Evolutionary conservation across 2,888 invertebrate genomes (phyloP).

Genomic region (Thymelicus lineola): DNA sequence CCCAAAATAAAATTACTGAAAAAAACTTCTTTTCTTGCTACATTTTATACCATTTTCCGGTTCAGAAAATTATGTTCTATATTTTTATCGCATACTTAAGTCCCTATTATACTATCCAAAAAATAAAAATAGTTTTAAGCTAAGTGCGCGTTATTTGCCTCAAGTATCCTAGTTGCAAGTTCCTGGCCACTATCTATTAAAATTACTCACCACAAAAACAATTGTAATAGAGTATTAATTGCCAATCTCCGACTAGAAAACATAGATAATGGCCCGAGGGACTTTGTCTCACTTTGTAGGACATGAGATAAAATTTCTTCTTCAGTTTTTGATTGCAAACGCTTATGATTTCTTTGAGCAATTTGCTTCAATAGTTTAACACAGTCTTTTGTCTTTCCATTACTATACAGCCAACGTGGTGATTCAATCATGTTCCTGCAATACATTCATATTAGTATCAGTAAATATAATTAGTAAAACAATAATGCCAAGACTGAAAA

Average conservation of each 20-base stretch:
- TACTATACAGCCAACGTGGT: conserved; percentile 86
- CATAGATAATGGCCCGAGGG: conserved; percentile 82
- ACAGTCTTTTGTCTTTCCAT: conserved; percentile 77
- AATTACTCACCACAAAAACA: conserved; percentile 80
- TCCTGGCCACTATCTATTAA: too few species aligned
- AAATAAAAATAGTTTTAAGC: too few species aligned
- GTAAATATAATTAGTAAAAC: not conserved
- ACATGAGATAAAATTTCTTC: conserved; percentile 53
- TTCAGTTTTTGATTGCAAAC: conserved; percentile 71
- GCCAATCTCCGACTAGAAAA: conserved; percentile 84
- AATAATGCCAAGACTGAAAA: not conserved
- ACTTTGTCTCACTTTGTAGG: conserved; percentile 58
- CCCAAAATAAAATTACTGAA: too few species aligned
- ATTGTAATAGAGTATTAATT: conserved; percentile 81
- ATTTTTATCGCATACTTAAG: too few species aligned
- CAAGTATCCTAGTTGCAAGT: too few species aligned
- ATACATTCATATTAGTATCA: conserved; percentile 32
- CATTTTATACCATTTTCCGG: too few species aligned
- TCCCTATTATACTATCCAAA: too few species aligned
- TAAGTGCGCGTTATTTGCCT: too few species aligned
- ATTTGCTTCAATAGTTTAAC: conserved; percentile 80
- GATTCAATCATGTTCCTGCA: conserved; percentile 86
- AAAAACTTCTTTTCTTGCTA: too few species aligned
- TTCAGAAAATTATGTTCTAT: too few species aligned
- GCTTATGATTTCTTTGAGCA: conserved; percentile 80